A percentile compares a stretch with the other conserved stretches of the same genome.
These are phyloP conservation scores for Phoxinus dragarum DNA, from an alignment of 2,797 vertebrate species.

Conservation along the genomic window DNA sequence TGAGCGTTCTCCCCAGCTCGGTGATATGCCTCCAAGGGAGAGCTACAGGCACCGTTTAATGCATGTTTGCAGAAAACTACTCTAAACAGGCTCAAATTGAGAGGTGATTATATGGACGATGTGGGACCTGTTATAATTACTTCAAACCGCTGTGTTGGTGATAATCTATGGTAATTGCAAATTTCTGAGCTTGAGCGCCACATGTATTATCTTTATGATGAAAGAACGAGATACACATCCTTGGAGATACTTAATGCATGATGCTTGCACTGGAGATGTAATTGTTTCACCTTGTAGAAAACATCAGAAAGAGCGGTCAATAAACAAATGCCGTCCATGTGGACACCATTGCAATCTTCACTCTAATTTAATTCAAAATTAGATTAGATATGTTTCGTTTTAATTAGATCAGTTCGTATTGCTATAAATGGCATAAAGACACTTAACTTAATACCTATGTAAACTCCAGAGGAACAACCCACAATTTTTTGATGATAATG, in stretches of 20 bases:
- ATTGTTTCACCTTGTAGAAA: slow-evolving; percentile 47
- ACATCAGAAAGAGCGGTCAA: slow-evolving; percentile 65
- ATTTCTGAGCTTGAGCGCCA: slow-evolving; percentile 74
- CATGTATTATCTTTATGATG: slow-evolving; percentile 77
- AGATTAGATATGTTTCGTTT: slow-evolving; percentile 41
- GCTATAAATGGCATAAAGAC: slow-evolving; percentile 23
- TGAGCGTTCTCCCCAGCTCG: slow-evolving; percentile 6
- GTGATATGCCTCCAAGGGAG: slow-evolving; percentile 53
- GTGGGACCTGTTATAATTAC: slow-evolving; percentile 80
- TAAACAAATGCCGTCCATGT: slow-evolving; percentile 70
- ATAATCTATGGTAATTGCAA: slow-evolving; percentile 81
- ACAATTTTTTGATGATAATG: not conserved
- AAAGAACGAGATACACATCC: slow-evolving; percentile 71
- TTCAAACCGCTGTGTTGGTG: slow-evolving; percentile 76
- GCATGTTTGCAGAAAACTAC: slow-evolving; percentile 53
- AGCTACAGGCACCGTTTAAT: slow-evolving; percentile 52
- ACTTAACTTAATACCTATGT: not conserved
- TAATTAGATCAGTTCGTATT: slow-evolving; percentile 36
- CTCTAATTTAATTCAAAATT: slow-evolving; percentile 66
- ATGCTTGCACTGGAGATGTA: slow-evolving; percentile 64
- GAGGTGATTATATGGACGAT: slow-evolving; percentile 76
- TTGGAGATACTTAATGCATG: slow-evolving; percentile 65
- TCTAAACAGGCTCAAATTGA: slow-evolving; percentile 66
- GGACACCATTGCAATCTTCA: slow-evolving; percentile 70
- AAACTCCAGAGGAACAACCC: not conserved